These are phyloP conservation scores for Probaryconus sp. DNA, from an alignment of 1,140 invertebrate genomes.

Conservation along the genomic window DNA sequence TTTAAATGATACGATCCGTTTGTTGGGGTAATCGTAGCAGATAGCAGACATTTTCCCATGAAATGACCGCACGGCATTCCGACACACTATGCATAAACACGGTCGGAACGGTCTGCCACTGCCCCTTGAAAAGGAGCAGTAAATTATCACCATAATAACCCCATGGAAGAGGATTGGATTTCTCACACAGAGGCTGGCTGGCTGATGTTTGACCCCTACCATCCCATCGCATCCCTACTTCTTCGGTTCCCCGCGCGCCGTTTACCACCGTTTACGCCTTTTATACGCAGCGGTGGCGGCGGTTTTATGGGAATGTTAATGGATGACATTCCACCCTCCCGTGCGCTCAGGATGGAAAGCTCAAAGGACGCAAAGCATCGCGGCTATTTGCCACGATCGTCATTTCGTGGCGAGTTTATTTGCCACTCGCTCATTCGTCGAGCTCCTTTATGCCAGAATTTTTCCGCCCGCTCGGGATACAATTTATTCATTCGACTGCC, in stretches of 20 bases:
- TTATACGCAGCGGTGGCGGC: slow-evolving; percentile 66
- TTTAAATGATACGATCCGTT: no score
- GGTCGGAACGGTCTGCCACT: slow-evolving; percentile 47
- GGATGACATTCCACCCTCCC: slow-evolving; percentile 70
- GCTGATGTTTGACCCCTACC: slow-evolving; percentile 1
- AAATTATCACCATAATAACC: slow-evolving; percentile 75
- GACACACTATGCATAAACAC: slow-evolving; percentile 66
- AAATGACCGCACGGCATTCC: slow-evolving; percentile 60
- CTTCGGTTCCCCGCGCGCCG: background rate
- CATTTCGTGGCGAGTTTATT: slow-evolving; percentile 66
- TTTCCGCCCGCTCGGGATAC: slow-evolving; percentile 21
- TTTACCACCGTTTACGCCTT: slow-evolving; percentile 48
- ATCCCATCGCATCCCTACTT: slow-evolving; percentile 1
- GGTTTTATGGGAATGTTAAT: slow-evolving; percentile 74
- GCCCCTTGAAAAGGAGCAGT: slow-evolving; percentile 64
- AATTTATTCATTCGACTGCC: slow-evolving; percentile 41
- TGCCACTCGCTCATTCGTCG: slow-evolving; percentile 33
- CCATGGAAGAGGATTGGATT: slow-evolving; percentile 71
- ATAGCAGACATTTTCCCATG: slow-evolving; percentile 65
- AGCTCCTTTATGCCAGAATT: slow-evolving; percentile 44
- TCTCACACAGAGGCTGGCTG: slow-evolving; percentile 64
- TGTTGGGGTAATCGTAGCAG: no score
- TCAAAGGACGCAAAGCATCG: no score
- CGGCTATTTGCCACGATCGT: slow-evolving; percentile 21
- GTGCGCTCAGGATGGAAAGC: slow-evolving; percentile 2